phyloP scores from a whole-genome alignment of 2,797 vertebrate species.

The Geotrypetes seraphini region DNA sequence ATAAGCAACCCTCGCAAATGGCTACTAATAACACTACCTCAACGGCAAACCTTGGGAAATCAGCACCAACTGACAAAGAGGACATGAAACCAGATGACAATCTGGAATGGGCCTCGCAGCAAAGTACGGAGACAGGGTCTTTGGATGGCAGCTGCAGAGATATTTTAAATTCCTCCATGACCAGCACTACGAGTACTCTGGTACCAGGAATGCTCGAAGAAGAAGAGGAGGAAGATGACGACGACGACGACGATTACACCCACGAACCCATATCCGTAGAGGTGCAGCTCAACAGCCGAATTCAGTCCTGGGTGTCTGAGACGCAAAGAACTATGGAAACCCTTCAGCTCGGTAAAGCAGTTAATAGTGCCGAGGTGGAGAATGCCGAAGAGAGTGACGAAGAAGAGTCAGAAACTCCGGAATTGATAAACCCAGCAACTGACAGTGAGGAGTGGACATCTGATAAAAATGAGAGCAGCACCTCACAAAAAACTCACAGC shows the following conservation, averaged over 20 bases:
- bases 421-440: conserved; percentile 46
- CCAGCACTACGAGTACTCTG: conserved; percentile 90
- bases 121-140: conserved; percentile 93
- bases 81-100: conserved; percentile 80
- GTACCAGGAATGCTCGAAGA: conserved; percentile 95
- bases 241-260: conserved; percentile 76
- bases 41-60: conserved; percentile 40
- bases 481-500: conserved; percentile 44
- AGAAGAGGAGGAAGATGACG: conserved; percentile 85
- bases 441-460: conserved; percentile 56
- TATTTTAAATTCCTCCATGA: conserved; percentile 89
- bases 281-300: conserved; percentile 85
- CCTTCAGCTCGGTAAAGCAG: conserved; percentile 83
- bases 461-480: conserved; percentile 22
- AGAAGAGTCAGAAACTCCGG: conserved; percentile 64
- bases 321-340: conserved; percentile 86
- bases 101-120: conserved; percentile 91
- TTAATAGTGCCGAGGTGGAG: conserved; percentile 79
- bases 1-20: conserved; percentile 28
- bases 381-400: conserved; percentile 71
- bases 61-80: conserved; percentile 53
- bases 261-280: conserved; percentile 85
- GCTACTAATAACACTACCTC: conserved; percentile 21
- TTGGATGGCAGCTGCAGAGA: conserved; percentile 93
- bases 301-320: conserved; percentile 94